Percentiles rank a stretch among this genome's conserved stretches.
Evolutionary conservation across 2,888 invertebrate genomes (phyloP).

Genomic region (Torymus tubicola): DNA sequence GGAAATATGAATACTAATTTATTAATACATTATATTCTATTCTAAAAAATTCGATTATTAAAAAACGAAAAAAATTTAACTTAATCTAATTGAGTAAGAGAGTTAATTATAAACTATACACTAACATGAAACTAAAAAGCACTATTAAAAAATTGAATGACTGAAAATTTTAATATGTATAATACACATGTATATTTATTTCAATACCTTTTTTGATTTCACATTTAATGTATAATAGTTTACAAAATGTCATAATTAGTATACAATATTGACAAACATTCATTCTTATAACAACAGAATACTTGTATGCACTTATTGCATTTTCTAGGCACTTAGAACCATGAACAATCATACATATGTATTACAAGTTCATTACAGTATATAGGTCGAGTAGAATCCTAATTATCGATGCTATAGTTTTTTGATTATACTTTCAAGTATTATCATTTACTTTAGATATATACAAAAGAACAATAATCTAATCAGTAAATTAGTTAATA

Average conservation of each 20-base stretch:
- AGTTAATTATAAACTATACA: no score
- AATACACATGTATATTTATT: constrained; percentile 42
- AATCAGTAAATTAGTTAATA: constrained; percentile 43
- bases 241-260: constrained; percentile 43
- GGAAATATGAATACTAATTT: no score
- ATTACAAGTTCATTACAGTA: constrained; percentile 35
- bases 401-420: constrained; percentile 20
- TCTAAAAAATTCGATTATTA: no score
- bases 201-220: constrained; percentile 39
- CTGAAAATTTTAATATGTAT: background rate
- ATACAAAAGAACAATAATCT: constrained; percentile 36
- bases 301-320: constrained; percentile 51
- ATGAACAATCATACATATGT: constrained; percentile 45
- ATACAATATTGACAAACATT: constrained; percentile 27
- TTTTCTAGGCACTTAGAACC: constrained; percentile 56
- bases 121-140: no score
- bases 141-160: background rate
- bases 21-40: no score
- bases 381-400: constrained; percentile 18
- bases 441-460: constrained; percentile 25
- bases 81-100: no score
- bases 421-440: constrained; percentile 49
- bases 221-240: constrained; percentile 38
- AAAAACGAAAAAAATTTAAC: no score
- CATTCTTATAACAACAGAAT: constrained; percentile 27